A percentile compares a stretch with the other conserved stretches of the same genome.
Evolutionary conservation across 2,888 invertebrate species (phyloP).

Genomic region (Mythimna loreyi): DNA sequence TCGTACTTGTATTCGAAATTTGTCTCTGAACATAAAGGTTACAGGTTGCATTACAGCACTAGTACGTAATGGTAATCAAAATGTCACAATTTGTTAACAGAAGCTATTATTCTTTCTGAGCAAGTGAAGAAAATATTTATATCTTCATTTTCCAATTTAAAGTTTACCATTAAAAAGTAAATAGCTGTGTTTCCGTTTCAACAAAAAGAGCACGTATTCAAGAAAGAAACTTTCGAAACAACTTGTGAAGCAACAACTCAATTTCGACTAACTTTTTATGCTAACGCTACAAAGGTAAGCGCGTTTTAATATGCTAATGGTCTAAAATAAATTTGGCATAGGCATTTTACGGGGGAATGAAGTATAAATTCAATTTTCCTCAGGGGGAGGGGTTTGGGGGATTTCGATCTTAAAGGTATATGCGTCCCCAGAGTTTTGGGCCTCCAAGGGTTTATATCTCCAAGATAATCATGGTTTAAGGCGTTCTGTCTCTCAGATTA

Average conservation of each 20-base stretch:
- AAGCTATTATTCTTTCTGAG: no score
- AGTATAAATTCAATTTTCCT: slow-evolving; percentile 86
- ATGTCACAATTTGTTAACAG: no score
- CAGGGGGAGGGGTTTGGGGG: slow-evolving; percentile 48
- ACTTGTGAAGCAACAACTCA: slow-evolving; percentile 31
- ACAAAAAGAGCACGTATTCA: slow-evolving; percentile 16
- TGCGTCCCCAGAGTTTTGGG: slow-evolving; percentile 41
- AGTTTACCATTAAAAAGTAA: neutral
- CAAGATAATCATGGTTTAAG: slow-evolving; percentile 74
- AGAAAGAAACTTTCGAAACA: slow-evolving; percentile 30
- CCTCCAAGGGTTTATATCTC: slow-evolving; percentile 65
- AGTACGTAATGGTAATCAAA: no score
- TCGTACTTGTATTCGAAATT: no score
- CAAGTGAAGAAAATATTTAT: no score
- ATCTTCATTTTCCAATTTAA: neutral
- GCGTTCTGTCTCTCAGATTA: slow-evolving; percentile 63
- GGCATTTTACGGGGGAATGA: slow-evolving; percentile 86
- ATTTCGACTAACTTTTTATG: slow-evolving; percentile 63
- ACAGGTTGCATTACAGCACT: no score
- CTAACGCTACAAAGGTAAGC: slow-evolving; percentile 77
- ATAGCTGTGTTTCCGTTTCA: slow-evolving; percentile 25
- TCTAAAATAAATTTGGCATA: slow-evolving; percentile 87
- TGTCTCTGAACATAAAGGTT: no score
- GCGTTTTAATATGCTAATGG: slow-evolving; percentile 89
- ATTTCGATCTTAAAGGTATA: slow-evolving; percentile 44